Evolutionary conservation across 2,797 vertebrate genomes (phyloP).

Genomic region (Cossypha polioptera): DNA sequence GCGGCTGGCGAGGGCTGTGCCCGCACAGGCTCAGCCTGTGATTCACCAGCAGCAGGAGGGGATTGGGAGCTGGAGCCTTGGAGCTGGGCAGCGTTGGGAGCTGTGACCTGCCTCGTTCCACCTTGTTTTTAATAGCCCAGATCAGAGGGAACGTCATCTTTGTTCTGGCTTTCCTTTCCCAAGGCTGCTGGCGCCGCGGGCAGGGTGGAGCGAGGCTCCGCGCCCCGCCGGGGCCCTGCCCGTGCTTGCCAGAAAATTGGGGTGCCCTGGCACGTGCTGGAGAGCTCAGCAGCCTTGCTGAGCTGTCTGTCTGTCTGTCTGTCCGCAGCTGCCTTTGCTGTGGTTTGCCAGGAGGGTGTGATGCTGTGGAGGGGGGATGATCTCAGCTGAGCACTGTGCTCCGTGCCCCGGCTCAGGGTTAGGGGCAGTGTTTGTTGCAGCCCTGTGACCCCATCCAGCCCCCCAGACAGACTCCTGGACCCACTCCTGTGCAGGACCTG

Average conservation of each 20-base stretch:
- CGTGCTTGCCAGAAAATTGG: constrained; percentile 43
- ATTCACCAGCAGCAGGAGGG: constrained; percentile 46
- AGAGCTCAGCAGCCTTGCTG: neutral
- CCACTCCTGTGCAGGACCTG: fast-evolving
- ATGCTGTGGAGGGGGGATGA: neutral
- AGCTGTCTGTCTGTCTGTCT: neutral
- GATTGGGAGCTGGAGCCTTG: neutral
- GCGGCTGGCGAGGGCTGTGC: neutral
- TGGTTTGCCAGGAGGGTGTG: neutral
- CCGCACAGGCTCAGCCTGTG: constrained; percentile 33
- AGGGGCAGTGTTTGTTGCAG: neutral
- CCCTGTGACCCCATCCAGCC: neutral
- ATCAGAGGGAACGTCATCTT: constrained; percentile 59
- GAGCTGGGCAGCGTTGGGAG: constrained; percentile 24
- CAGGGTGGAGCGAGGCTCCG: constrained; percentile 25
- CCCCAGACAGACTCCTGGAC: fast-evolving
- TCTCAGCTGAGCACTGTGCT: fast-evolving
- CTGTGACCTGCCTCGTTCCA: neutral
- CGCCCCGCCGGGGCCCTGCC: constrained; percentile 27
- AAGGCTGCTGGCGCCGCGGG: constrained; percentile 22
- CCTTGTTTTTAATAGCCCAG: constrained; percentile 37
- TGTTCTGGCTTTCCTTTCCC: constrained; percentile 57
- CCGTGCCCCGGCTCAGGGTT: fast-evolving
- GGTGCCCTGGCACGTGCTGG: neutral
- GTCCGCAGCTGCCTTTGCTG: neutral